phyloP scores from a whole-genome alignment of 2,113 vertebrate genomes.

The Cyanoderma ruficeps region DNA sequence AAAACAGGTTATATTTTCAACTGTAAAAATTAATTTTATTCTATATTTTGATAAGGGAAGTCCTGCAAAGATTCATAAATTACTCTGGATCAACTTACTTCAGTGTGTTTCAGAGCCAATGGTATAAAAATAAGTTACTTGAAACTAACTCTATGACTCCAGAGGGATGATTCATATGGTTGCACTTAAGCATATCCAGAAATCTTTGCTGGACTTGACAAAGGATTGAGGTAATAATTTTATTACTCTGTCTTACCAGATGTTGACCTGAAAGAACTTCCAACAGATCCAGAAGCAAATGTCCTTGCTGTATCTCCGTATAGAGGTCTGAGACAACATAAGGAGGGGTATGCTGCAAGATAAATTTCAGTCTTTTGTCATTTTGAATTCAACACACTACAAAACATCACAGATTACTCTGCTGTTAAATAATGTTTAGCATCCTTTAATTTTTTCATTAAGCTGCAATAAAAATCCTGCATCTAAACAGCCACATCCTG shows the following conservation, averaged over 20 bases:
- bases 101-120: background rate
- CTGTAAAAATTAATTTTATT: background rate
- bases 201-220: background rate
- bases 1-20: background rate
- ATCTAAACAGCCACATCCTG: background rate
- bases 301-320: conserved; percentile 86
- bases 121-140: background rate
- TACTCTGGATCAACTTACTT: background rate
- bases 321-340: conserved; percentile 86
- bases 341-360: conserved; percentile 82
- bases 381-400: background rate
- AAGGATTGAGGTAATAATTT: background rate
- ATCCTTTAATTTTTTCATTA: background rate
- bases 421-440: background rate
- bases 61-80: background rate
- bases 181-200: background rate
- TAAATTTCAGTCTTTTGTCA: background rate
- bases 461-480: background rate
- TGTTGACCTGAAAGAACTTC: conserved; percentile 92
- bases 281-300: conserved; percentile 89
- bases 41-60: background rate
- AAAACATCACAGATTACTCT: background rate
- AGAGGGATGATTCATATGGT: background rate
- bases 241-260: conserved; percentile 79
- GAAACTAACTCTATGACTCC: background rate